phyloP scores from a whole-genome alignment of 2,113 vertebrate genomes.

The Potamarius usumacintae region DNA sequence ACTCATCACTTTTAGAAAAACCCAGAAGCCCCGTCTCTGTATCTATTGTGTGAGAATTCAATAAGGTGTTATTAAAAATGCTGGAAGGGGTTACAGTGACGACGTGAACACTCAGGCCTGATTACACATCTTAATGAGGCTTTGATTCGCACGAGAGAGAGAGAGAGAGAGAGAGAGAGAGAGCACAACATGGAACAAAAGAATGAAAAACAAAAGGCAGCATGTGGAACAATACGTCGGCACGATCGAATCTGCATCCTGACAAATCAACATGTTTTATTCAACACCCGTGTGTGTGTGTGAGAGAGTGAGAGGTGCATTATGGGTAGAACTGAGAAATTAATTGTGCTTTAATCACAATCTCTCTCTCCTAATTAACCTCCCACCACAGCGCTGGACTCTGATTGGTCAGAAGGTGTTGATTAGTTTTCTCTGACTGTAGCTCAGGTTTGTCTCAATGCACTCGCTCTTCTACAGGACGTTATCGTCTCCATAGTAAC shows the following conservation, averaged over 20 bases:
- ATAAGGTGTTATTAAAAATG: constrained; percentile 77
- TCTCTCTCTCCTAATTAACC: not conserved
- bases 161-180: no score
- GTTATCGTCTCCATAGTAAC: no score
- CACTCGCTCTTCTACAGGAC: no score
- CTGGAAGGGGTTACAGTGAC: constrained; percentile 71
- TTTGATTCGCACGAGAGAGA: constrained; percentile 45
- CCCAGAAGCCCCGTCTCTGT: constrained; percentile 60
- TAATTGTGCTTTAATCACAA: not conserved
- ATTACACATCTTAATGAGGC: constrained; percentile 70
- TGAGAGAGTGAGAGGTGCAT: not conserved
- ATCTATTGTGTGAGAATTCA: constrained; percentile 59
- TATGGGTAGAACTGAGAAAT: not conserved
- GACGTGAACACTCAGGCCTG: constrained; percentile 62
- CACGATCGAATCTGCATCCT: constrained; percentile 56
- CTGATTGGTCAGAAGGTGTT: not conserved
- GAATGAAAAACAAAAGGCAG: constrained; percentile 64
- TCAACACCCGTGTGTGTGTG: constrained; percentile 21
- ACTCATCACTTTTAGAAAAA: constrained; percentile 7
- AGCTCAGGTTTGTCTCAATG: no score
- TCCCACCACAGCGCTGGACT: not conserved
- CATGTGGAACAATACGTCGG: constrained; percentile 59
- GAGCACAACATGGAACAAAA: constrained; percentile 37
- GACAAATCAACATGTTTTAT: constrained; percentile 51
- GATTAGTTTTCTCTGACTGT: not conserved